phyloP scores from a whole-genome alignment of 2,888 invertebrate species.

The Urechis unicinctus region DNA sequence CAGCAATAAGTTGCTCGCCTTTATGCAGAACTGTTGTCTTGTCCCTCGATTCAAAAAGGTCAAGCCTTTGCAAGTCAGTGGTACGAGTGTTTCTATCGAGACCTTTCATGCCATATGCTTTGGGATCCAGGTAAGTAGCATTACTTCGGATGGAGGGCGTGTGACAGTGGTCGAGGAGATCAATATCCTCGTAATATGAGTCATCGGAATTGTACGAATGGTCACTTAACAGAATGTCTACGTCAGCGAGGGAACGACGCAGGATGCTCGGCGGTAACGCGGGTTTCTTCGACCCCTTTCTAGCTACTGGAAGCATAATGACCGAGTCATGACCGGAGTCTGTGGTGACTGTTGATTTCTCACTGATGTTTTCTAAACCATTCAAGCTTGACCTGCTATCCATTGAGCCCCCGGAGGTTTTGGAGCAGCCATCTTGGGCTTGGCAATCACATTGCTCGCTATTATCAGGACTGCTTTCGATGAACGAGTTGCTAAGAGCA shows the following conservation, averaged over 20 bases:
- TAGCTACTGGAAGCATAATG: background rate
- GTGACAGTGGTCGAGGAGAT: constrained; percentile 8
- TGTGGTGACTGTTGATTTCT: too few species aligned
- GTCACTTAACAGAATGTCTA: constrained; percentile 7
- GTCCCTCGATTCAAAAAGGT: too few species aligned
- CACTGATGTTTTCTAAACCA: too few species aligned
- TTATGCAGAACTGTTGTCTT: constrained; percentile 1
- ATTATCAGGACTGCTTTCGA: background rate
- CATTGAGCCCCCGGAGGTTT: constrained; percentile 5
- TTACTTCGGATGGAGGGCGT: constrained; percentile 1
- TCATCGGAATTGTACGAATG: constrained; percentile 12
- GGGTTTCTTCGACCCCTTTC: background rate
- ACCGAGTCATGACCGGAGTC: background rate
- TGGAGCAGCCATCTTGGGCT: background rate
- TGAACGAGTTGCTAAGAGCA: background rate
- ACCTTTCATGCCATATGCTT: constrained; percentile 3
- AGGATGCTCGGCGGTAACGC: background rate
- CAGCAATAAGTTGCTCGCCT: constrained; percentile 11
- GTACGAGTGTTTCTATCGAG: background rate
- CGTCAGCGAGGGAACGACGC: constrained; percentile 3
- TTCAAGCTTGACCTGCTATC: background rate
- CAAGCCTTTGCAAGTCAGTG: background rate
- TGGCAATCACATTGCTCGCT: background rate
- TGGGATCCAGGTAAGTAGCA: constrained; percentile 21
- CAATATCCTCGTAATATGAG: constrained; percentile 27